phyloP scores from a whole-genome alignment of 2,113 vertebrate genomes.

The Phylloscopus trochiloides region DNA sequence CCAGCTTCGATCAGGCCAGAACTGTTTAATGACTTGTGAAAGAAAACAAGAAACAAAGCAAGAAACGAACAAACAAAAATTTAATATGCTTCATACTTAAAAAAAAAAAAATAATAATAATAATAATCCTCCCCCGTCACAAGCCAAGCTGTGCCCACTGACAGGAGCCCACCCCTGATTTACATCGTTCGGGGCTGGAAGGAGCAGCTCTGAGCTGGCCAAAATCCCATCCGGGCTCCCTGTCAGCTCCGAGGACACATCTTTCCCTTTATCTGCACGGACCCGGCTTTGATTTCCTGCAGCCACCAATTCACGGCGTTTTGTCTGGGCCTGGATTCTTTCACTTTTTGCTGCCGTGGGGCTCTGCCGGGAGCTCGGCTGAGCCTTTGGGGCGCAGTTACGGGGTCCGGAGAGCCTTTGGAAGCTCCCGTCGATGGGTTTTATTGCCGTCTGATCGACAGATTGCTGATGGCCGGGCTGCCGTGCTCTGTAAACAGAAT shows the following conservation, averaged over 20 bases:
- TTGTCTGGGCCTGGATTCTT: not conserved
- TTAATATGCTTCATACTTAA: not conserved
- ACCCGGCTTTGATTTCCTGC: not conserved
- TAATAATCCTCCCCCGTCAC: not conserved
- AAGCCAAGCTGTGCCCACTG: not conserved
- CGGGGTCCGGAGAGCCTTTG: rapidly evolving
- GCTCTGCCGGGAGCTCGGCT: not conserved
- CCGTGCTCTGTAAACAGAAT: not conserved
- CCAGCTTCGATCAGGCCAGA: rapidly evolving
- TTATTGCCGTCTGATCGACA: not conserved
- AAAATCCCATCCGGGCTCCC: rapidly evolving
- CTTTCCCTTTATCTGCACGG: not conserved
- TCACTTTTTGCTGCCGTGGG: not conserved
- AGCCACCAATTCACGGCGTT: not conserved
- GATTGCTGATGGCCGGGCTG: not conserved
- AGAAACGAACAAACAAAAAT: not conserved
- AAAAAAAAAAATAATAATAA: not conserved
- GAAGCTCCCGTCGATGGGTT: not conserved
- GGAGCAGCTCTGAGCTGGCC: not conserved
- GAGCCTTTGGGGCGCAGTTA: rapidly evolving
- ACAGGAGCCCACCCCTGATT: not conserved
- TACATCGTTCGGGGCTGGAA: not conserved
- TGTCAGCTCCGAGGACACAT: not conserved
- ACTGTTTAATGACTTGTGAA: not conserved
- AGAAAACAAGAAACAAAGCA: not conserved